A percentile compares a stretch with the other conserved stretches of the same genome.
phyloP scores from a whole-genome alignment of 2,113 vertebrate species.

The Antechinus flavipes region DNA sequence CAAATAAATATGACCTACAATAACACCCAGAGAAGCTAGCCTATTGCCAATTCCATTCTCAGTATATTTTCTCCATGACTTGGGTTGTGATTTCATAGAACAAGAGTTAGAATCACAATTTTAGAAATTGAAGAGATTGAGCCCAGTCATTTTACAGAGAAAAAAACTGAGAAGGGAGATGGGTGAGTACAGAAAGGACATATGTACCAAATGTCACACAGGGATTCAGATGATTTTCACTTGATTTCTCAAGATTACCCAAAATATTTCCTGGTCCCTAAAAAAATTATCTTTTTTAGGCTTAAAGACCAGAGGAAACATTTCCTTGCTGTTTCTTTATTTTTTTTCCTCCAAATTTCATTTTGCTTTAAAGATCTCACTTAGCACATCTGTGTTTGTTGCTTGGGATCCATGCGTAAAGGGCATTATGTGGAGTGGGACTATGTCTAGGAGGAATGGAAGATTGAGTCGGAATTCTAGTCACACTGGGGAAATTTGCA shows the following conservation, averaged over 20 bases:
- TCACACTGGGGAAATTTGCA: not conserved
- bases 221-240: not conserved
- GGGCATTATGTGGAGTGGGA: not conserved
- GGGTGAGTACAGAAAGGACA: not conserved
- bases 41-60: not conserved
- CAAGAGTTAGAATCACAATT: not conserved
- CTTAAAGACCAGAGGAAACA: not conserved
- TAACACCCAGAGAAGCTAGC: not conserved
- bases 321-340: not conserved
- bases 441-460: not conserved
- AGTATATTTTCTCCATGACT: not conserved
- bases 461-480: constrained; percentile 14
- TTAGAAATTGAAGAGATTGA: not conserved
- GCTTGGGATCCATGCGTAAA: not conserved
- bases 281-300: not conserved
- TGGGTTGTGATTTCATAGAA: not conserved
- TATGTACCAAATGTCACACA: not conserved
- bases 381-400: not conserved
- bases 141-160: not conserved
- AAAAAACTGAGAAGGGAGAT: not conserved
- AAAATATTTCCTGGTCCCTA: not conserved
- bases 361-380: not conserved
- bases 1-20: not conserved
- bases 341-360: not conserved
- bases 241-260: not conserved